These are phyloP conservation scores for Leptinotarsa undecemlineata DNA, from an alignment of 1,140 invertebrate genomes.

Conservation along the genomic window DNA sequence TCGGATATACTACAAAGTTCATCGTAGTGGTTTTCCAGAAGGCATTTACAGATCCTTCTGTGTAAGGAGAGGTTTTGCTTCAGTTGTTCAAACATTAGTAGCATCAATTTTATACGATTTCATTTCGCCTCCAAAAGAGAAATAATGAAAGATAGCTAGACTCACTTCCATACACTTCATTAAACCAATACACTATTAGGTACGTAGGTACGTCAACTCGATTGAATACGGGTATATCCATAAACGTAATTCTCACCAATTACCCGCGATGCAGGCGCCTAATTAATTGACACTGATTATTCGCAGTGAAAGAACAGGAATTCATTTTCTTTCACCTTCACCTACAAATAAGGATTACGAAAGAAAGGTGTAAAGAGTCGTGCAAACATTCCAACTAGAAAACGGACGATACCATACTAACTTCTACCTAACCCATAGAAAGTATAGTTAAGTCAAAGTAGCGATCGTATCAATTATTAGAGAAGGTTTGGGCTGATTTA, in stretches of 20 bases:
- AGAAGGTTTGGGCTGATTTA: not conserved
- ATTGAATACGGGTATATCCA: not conserved
- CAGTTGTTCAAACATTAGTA: too few relatives aligned
- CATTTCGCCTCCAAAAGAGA: too few relatives aligned
- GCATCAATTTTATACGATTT: too few relatives aligned
- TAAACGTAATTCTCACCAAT: not conserved
- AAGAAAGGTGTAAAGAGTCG: not conserved
- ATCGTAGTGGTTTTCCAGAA: too few relatives aligned
- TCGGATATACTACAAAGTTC: too few relatives aligned
- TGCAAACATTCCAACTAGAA: not conserved
- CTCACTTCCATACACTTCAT: too few relatives aligned
- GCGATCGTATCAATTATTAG: not conserved
- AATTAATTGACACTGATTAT: not conserved
- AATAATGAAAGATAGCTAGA: too few relatives aligned
- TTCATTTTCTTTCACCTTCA: slow-evolving; percentile 6
- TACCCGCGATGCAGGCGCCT: not conserved
- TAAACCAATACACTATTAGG: not conserved
- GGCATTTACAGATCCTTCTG: too few relatives aligned
- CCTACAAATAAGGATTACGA: not conserved
- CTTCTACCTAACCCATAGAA: not conserved
- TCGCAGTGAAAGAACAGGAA: not conserved
- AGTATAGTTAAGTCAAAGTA: not conserved
- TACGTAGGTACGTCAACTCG: too few relatives aligned
- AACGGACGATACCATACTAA: not conserved
- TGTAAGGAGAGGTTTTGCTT: too few relatives aligned